These are phyloP conservation scores for Drosophila meridiana DNA, from an alignment of 2,888 invertebrate genomes.

Conservation along the genomic window DNA sequence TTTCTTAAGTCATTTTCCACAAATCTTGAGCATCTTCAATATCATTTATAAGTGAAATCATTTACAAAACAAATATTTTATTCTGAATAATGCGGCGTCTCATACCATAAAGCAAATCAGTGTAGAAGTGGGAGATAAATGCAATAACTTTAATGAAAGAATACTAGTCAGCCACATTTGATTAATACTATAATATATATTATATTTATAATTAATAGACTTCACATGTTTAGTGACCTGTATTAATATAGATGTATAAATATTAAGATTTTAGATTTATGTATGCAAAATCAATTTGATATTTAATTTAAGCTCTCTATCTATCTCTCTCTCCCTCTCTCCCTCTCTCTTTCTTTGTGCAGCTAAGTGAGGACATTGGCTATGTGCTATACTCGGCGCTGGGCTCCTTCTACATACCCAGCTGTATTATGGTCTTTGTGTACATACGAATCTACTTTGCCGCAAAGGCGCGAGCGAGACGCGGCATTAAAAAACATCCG, in stretches of 20 bases:
- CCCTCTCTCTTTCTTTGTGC: conserved; percentile 83
- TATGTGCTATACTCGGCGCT: conserved; percentile 99
- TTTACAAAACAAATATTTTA: not conserved
- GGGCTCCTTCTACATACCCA: conserved; percentile 99
- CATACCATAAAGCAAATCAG: too few species aligned
- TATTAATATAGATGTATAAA: too few species aligned
- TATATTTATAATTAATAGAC: too few species aligned
- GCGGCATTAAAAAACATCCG: conserved; percentile 93
- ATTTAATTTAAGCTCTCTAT: not conserved
- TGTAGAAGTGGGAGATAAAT: too few species aligned
- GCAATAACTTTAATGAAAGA: too few species aligned
- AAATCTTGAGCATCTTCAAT: not conserved
- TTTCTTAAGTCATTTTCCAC: not conserved
- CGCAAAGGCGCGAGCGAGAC: conserved; percentile 95
- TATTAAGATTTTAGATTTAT: not conserved
- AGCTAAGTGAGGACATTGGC: conserved; percentile 98
- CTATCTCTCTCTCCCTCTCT: not conserved
- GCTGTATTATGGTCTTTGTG: conserved; percentile 99
- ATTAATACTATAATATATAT: too few species aligned
- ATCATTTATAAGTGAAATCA: not conserved
- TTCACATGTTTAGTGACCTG: not conserved
- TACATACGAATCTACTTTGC: conserved; percentile 99
- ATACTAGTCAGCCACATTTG: too few species aligned
- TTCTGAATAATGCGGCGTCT: not conserved
- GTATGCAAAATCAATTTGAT: conserved; percentile 9